phyloP scores from a whole-genome alignment of 2,888 invertebrate species.

The Steinernema hermaphroditum region DNA sequence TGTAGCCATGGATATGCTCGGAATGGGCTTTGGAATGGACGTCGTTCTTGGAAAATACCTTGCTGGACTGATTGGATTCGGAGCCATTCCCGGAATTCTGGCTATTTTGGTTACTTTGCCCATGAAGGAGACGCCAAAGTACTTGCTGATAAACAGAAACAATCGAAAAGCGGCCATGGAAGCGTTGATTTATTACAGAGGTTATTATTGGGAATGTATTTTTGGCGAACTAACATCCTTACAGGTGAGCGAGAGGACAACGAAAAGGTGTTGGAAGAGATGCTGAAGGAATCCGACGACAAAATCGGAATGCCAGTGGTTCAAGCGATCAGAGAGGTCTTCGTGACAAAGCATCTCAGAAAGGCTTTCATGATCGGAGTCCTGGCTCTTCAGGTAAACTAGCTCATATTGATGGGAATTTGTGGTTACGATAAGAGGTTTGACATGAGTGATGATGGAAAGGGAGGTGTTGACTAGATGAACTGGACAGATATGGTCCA shows the following conservation, averaged over 20 bases:
- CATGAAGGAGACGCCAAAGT: conserved; percentile 54
- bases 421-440: no score
- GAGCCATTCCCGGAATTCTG: conserved; percentile 46
- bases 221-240: background rate
- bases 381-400: conserved; percentile 45
- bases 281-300: conserved; percentile 47
- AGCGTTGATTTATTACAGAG: conserved; percentile 47
- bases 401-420: no score
- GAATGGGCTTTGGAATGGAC: conserved; percentile 54
- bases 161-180: conserved; percentile 40
- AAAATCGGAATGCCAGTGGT: conserved; percentile 36
- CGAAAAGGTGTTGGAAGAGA: conserved; percentile 42
- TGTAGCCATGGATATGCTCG: conserved; percentile 46
- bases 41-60: conserved; percentile 39
- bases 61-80: conserved; percentile 40
- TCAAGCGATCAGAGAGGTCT: conserved; percentile 43
- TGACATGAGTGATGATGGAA: no score
- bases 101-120: conserved; percentile 50
- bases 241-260: conserved; percentile 35
- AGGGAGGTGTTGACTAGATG: no score
- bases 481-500: no score
- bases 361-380: conserved; percentile 49
- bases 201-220: conserved; percentile 14
- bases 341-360: conserved; percentile 42
- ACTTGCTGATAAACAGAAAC: conserved; percentile 45